Percentiles rank a stretch among this genome's conserved stretches.
phyloP scores from a whole-genome alignment of 2,113 vertebrate species.

The Scalopus aquaticus region DNA sequence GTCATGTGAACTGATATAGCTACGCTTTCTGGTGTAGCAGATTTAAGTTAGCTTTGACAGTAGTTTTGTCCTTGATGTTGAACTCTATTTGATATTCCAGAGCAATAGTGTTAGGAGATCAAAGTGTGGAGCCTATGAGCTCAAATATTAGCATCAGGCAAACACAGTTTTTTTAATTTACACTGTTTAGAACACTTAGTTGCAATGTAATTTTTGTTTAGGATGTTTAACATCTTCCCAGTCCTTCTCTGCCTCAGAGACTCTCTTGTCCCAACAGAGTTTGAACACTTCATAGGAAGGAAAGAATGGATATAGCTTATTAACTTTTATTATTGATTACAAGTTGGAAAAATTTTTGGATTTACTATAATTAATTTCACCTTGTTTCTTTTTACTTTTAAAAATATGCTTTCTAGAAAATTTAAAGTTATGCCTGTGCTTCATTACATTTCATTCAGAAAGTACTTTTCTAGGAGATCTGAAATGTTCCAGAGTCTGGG shows the following conservation, averaged over 20 bases:
- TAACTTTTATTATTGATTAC: neutral
- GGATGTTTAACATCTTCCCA: neutral
- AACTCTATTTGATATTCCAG: neutral
- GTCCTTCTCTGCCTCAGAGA: neutral
- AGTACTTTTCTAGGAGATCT: neutral
- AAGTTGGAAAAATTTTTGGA: constrained; percentile 28
- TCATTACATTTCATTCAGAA: neutral
- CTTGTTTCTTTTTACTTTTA: neutral
- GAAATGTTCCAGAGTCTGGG: neutral
- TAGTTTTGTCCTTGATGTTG: neutral
- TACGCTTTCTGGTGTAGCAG: neutral
- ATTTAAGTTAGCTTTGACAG: neutral
- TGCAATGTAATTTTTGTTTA: neutral
- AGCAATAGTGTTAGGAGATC: neutral
- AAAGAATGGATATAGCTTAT: neutral
- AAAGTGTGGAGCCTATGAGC: neutral
- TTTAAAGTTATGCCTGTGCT: neutral
- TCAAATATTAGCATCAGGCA: neutral
- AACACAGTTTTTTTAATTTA: neutral
- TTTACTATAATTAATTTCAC: neutral
- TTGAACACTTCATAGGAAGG: neutral
- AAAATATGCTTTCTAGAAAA: neutral
- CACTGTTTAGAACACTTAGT: neutral
- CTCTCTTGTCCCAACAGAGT: neutral
- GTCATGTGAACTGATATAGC: neutral